Conservation (phyloP, 2,888 invertebrate species). For the Amblyjoppa fuscipennis region DNA sequence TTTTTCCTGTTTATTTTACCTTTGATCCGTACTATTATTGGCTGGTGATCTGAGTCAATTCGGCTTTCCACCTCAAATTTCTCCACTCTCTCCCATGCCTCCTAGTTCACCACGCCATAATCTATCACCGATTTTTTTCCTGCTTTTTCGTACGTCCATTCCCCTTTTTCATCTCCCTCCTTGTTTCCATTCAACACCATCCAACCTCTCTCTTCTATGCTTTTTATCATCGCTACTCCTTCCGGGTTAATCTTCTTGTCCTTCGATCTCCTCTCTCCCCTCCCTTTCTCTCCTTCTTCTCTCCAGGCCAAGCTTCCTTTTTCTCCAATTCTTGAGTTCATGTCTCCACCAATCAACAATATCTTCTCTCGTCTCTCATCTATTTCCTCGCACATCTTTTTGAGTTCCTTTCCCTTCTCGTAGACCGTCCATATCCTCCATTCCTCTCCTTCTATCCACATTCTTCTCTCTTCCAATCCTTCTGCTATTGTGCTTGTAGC, state of each 20-base stretch:
- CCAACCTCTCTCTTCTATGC: conserved; percentile 27
- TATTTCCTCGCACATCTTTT: conserved; percentile 53
- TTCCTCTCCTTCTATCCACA: neutral
- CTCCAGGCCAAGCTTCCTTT: neutral
- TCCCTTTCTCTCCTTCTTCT: neutral
- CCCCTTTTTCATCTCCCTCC: conserved; percentile 26
- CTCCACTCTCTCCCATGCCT: conserved; percentile 23
- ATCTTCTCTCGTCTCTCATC: conserved; percentile 18
- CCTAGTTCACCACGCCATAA: conserved; percentile 59
- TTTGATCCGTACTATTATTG: conserved; percentile 39
- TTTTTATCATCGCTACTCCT: conserved; percentile 9
- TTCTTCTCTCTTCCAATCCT: neutral
- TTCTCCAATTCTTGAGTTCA: conserved; percentile 33
- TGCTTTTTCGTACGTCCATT: conserved; percentile 57
- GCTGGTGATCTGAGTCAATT: conserved; percentile 64
- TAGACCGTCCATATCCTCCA: conserved; percentile 11
- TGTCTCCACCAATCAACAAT: conserved; percentile 17
- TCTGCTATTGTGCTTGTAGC: conserved; percentile 60
- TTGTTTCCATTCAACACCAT: conserved; percentile 54
- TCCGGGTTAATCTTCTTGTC: conserved; percentile 29
- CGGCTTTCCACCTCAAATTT: conserved; percentile 45
- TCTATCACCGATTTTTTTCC: conserved; percentile 66
- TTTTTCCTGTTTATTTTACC: conserved; percentile 5
- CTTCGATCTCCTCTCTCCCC: conserved; percentile 24
- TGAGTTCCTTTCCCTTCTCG: conserved; percentile 36